Conservation (phyloP, 2,797 vertebrate genomes). For the Setipinna tenuifilis region DNA sequence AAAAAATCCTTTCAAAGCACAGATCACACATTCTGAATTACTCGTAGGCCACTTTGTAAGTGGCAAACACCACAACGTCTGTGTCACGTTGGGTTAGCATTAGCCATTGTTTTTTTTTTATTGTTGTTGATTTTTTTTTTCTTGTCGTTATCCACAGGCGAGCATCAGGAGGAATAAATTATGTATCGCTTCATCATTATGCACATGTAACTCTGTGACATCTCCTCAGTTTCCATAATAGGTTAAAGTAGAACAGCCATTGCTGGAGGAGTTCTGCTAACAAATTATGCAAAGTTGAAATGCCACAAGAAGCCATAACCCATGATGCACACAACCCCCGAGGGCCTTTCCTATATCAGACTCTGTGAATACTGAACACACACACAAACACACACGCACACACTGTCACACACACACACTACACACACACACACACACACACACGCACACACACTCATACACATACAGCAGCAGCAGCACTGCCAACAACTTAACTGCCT, state of each 20-base stretch:
- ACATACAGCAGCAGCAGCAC: not conserved
- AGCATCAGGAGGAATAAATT: conserved; percentile 33
- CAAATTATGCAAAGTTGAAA: conserved; percentile 58
- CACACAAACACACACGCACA: not conserved
- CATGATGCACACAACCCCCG: conserved; percentile 28
- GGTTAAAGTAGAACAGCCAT: conserved; percentile 51
- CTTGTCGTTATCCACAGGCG: not conserved
- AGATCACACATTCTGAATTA: not conserved
- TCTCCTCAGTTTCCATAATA: conserved; percentile 29
- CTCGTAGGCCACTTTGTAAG: not conserved
- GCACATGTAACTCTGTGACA: conserved; percentile 27
- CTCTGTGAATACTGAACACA: conserved; percentile 40
- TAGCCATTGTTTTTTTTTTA: not conserved
- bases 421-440: conserved; percentile 29
- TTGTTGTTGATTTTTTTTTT: not conserved
- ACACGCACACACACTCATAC: conserved; percentile 24
- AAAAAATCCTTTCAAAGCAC: not conserved
- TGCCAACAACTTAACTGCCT: not conserved
- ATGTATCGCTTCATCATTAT: conserved; percentile 28
- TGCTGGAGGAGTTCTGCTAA: conserved; percentile 46
- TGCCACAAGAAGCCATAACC: conserved; percentile 53
- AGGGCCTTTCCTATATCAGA: not conserved
- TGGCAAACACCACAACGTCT: not conserved
- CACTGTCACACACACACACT: conserved; percentile 27
- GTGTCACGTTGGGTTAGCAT: not conserved